A percentile compares a stretch with the other conserved stretches of the same genome.
These are phyloP conservation scores for Parotocinclus haroldoi DNA, from an alignment of 2,797 vertebrate genomes.

Conservation along the genomic window DNA sequence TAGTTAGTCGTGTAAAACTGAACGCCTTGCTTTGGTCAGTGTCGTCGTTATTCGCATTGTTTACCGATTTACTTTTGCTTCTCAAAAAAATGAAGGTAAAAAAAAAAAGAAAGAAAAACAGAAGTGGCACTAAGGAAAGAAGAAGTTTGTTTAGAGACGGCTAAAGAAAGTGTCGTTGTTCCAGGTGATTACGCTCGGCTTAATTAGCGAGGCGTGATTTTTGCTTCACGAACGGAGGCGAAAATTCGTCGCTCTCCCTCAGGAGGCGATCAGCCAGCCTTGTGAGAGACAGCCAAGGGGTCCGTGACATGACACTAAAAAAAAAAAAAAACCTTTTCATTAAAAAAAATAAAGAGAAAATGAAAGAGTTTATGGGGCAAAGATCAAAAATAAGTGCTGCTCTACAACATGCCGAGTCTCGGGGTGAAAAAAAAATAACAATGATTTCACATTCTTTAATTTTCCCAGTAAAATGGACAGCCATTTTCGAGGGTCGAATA, in stretches of 20 bases:
- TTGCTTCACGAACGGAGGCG: too few relatives aligned
- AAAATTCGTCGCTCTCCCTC: not conserved
- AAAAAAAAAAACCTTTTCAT: conserved; percentile 70
- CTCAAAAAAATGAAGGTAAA: too few relatives aligned
- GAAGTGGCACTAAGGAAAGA: too few relatives aligned
- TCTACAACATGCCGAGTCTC: conserved; percentile 76
- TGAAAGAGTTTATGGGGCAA: conserved; percentile 75
- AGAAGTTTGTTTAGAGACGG: too few relatives aligned
- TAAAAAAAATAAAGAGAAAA: conserved; percentile 70
- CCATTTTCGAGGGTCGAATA: conserved; percentile 95
- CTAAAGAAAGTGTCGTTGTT: too few relatives aligned
- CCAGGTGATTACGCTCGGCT: too few relatives aligned
- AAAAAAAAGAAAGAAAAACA: too few relatives aligned
- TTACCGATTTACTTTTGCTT: too few relatives aligned
- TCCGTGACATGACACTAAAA: conserved; percentile 55
- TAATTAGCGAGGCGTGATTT: too few relatives aligned
- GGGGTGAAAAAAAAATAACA: conserved; percentile 61
- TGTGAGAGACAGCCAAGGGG: conserved; percentile 43
- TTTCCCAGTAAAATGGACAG: conserved; percentile 95
- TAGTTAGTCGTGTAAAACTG: too few relatives aligned
- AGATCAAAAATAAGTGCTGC: conserved; percentile 91
- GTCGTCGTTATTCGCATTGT: too few relatives aligned
- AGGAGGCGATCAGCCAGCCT: conserved; percentile 29
- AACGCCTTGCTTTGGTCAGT: too few relatives aligned
- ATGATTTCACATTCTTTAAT: conserved; percentile 98